Evolutionary conservation across 1,140 invertebrate species (phyloP).

Genomic region (Megalopta genalis): DNA sequence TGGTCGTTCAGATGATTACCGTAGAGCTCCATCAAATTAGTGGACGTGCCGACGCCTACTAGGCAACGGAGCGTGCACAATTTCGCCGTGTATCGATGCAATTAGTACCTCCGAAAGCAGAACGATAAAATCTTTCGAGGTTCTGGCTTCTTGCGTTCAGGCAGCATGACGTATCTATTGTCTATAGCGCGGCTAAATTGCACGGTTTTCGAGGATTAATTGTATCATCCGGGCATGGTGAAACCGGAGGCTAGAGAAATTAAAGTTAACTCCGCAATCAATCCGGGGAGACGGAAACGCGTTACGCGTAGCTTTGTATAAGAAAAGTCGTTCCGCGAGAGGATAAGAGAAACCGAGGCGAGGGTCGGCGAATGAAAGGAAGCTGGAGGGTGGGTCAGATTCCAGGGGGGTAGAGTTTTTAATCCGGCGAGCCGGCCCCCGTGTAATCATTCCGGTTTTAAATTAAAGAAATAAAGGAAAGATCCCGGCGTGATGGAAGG

Average conservation of each 20-base stretch:
- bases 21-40: conserved; percentile 59
- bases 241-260: conserved; percentile 10
- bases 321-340: conserved; percentile 40
- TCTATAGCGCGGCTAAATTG: not conserved
- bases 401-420: conserved; percentile 65
- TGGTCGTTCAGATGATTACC: conserved; percentile 73
- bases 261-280: conserved; percentile 49
- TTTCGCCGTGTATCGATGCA: conserved; percentile 56
- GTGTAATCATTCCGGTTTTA: conserved; percentile 74
- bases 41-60: conserved; percentile 30
- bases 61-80: conserved; percentile 49
- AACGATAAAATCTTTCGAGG: conserved; percentile 27
- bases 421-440: conserved; percentile 68
- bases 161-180: not conserved
- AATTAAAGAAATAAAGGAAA: conserved; percentile 76
- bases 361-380: conserved; percentile 34
- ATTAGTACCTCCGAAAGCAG: conserved; percentile 30
- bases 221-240: not conserved
- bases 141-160: not conserved
- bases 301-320: conserved; percentile 37
- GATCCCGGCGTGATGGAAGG: conserved; percentile 49
- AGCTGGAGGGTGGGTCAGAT: conserved; percentile 25
- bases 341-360: conserved; percentile 47
- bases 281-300: conserved; percentile 42
- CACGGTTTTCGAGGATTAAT: not conserved